Evolutionary conservation across 2,888 invertebrate genomes (phyloP).

Genomic region (Epinotia bilunana): DNA sequence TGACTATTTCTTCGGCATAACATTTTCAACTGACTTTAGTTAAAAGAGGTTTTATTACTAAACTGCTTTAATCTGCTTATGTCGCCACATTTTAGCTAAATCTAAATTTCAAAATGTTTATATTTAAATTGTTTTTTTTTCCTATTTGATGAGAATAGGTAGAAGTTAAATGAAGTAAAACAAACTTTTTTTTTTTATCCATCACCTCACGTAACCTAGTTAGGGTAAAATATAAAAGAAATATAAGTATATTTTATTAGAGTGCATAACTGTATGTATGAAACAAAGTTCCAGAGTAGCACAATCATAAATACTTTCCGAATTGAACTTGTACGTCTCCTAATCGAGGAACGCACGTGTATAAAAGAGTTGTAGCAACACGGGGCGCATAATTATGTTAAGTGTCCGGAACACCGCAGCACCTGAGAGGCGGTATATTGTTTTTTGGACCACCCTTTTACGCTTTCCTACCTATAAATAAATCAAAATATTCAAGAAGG

Average conservation of each 20-base stretch:
- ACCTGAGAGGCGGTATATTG: conserved; percentile 76
- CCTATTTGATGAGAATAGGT: too few relatives aligned
- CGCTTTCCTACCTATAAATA: conserved; percentile 82
- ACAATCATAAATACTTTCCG: not conserved
- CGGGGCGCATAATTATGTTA: conserved; percentile 68
- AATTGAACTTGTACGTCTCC: not conserved
- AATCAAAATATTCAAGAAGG: conserved; percentile 85
- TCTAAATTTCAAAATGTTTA: too few relatives aligned
- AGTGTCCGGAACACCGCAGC: conserved; percentile 64
- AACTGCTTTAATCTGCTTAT: too few relatives aligned
- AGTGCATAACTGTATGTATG: not conserved
- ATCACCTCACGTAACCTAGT: too few relatives aligned
- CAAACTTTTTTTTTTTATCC: too few relatives aligned
- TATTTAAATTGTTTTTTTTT: too few relatives aligned
- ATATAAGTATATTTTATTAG: too few relatives aligned
- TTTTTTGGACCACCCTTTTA: conserved; percentile 81
- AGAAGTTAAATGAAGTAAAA: too few relatives aligned
- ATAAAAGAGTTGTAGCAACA: conserved; percentile 43
- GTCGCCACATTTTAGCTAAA: too few relatives aligned
- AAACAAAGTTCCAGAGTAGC: not conserved
- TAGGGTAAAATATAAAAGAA: too few relatives aligned
- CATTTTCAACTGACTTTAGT: not conserved
- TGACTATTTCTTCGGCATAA: not conserved
- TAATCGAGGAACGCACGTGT: conserved; percentile 21
- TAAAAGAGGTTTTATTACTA: not conserved